Evolutionary conservation across 2,113 vertebrate genomes (phyloP).

Genomic region (Mesoclemmys tuberculata): DNA sequence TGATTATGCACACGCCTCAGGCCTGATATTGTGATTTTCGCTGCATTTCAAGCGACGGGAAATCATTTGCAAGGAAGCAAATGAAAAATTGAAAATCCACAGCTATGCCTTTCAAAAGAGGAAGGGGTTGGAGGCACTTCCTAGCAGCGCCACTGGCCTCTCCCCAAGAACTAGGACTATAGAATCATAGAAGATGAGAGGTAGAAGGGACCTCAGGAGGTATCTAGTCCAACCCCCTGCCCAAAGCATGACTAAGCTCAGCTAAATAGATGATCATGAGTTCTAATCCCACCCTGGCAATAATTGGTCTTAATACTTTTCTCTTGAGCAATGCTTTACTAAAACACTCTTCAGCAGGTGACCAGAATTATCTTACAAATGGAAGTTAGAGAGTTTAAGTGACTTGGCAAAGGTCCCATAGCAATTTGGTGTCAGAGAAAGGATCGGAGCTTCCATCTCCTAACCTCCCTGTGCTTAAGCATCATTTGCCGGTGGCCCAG

Average conservation of each 20-base stretch:
- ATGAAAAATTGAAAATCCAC: neutral
- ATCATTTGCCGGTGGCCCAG: neutral
- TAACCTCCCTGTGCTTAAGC: neutral
- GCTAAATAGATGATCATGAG: neutral
- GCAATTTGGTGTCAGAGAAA: neutral
- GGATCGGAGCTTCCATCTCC: neutral
- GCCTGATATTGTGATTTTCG: too few relatives aligned
- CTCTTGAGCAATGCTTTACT: neutral
- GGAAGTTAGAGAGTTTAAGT: neutral
- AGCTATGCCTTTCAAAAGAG: neutral
- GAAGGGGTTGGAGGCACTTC: too few relatives aligned
- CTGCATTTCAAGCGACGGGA: neutral
- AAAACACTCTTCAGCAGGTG: neutral
- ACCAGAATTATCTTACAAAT: neutral
- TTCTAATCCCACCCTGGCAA: neutral
- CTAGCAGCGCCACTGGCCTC: too few relatives aligned
- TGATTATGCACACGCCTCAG: neutral
- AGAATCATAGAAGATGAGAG: too few relatives aligned
- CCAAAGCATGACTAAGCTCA: too few relatives aligned
- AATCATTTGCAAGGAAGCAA: neutral
- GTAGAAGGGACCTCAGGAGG: too few relatives aligned
- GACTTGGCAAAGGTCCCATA: neutral
- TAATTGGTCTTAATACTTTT: neutral
- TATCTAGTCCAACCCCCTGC: too few relatives aligned
- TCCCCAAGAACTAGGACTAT: neutral